These are phyloP conservation scores for Diaphora mendica DNA, from an alignment of 2,888 invertebrate genomes.

Conservation along the genomic window DNA sequence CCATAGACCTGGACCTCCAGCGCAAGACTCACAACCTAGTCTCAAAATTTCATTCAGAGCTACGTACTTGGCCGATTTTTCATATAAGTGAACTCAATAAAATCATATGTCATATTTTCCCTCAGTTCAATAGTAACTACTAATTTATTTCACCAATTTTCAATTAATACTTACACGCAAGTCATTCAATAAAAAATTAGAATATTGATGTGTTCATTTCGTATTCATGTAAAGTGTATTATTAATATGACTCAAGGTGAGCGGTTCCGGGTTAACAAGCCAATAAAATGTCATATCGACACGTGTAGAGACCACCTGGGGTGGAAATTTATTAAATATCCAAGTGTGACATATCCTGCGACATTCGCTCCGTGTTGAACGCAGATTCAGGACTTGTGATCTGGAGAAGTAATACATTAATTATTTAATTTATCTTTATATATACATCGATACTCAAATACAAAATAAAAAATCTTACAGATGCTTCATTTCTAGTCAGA, in stretches of 20 bases:
- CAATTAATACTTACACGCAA: background rate
- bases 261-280: conserved; percentile 13
- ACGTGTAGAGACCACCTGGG: conserved; percentile 1
- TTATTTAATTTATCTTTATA: too few species aligned
- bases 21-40: too few species aligned
- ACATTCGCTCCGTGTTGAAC: background rate
- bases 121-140: background rate
- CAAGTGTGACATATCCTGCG: background rate
- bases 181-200: background rate
- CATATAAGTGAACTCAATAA: background rate
- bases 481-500: too few species aligned
- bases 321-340: background rate
- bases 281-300: conserved; percentile 8
- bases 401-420: background rate
- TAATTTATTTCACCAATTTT: background rate
- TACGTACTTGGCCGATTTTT: too few species aligned
- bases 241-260: conserved; percentile 6
- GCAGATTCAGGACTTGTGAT: background rate
- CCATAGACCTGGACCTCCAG: too few species aligned
- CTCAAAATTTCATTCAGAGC: too few species aligned
- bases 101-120: background rate
- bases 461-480: too few species aligned
- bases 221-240: conserved; percentile 1
- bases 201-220: conserved; percentile 6
- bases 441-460: too few species aligned